Percentiles rank a stretch among this genome's conserved stretches.
These are phyloP conservation scores for Arnoldichthys spilopterus DNA, from an alignment of 2,797 vertebrate species.

Conservation along the genomic window DNA sequence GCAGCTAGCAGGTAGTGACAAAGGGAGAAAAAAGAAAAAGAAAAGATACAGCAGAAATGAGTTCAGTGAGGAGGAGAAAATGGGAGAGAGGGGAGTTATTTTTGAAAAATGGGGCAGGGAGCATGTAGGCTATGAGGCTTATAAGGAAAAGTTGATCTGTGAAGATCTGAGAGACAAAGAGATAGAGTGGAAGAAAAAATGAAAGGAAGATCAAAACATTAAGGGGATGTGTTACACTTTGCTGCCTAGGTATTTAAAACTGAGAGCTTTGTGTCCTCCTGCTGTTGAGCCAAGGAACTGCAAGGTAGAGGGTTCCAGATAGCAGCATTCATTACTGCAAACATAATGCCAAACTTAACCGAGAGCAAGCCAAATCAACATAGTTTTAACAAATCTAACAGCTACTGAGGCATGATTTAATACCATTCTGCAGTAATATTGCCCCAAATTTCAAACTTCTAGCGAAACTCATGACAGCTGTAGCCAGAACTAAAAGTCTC, in stretches of 20 bases:
- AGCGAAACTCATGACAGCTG: background rate
- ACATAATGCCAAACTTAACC: background rate
- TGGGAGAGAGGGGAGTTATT: background rate
- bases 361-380: background rate
- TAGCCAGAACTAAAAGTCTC: background rate
- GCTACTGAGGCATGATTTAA: background rate
- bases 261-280: background rate
- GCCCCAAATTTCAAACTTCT: background rate
- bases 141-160: conserved; percentile 10
- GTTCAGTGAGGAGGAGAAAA: conserved; percentile 1
- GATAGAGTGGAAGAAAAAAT: background rate
- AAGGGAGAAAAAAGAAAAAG: background rate
- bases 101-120: conserved; percentile 8
- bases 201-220: conserved; percentile 7
- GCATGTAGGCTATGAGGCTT: background rate
- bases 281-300: conserved; percentile 18
- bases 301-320: background rate
- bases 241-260: background rate
- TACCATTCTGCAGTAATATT: too few species aligned
- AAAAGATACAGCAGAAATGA: background rate
- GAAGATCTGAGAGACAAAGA: conserved; percentile 4
- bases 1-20: conserved; percentile 19
- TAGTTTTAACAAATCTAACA: background rate
- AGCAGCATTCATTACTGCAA: background rate
- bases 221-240: background rate